Evolutionary conservation across 2,888 invertebrate species (phyloP).

Genomic region (Drosophila diplacantha): DNA sequence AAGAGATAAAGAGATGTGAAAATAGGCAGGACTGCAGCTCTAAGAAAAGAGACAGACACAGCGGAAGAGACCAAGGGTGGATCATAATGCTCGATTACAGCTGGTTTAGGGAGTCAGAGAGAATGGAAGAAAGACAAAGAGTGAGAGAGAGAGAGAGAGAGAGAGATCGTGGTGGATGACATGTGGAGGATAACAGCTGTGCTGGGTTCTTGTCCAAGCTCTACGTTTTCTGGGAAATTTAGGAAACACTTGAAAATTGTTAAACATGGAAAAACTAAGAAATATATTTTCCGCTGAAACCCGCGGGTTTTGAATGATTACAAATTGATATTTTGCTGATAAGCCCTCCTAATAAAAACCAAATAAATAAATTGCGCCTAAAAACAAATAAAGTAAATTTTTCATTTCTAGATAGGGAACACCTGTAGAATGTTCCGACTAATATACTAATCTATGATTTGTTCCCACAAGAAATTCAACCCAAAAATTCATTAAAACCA

Average conservation of each 20-base stretch:
- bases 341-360: neutral
- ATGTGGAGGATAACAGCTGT: neutral
- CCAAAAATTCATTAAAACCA: neutral
- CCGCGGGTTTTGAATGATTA: conserved; percentile 1
- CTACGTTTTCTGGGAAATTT: neutral
- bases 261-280: neutral
- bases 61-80: neutral
- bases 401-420: neutral
- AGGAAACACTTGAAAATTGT: neutral
- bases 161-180: neutral
- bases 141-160: neutral
- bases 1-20: neutral
- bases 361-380: neutral
- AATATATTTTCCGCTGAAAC: neutral
- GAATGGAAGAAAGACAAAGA: neutral
- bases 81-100: conserved; percentile 1
- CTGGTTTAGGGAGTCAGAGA: conserved; percentile 3
- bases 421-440: neutral
- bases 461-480: neutral
- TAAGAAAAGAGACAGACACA: neutral
- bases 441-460: neutral
- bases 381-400: neutral
- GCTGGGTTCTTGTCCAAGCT: neutral
- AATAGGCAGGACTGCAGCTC: neutral
- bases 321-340: conserved; percentile 1